Conservation (phyloP, 2,113 vertebrate genomes). For the Eublepharis macularius region DNA sequence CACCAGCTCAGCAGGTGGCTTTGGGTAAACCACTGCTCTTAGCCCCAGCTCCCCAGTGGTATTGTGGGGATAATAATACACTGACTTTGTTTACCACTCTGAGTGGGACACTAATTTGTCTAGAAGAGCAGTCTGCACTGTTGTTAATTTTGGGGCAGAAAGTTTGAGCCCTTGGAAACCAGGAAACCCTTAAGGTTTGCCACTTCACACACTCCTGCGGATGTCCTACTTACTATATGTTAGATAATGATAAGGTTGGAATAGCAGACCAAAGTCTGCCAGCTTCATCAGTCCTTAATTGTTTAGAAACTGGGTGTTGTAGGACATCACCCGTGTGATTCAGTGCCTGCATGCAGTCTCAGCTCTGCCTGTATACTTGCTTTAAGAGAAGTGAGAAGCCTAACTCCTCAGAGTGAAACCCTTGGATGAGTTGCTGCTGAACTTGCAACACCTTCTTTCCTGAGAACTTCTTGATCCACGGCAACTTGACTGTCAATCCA, state of each 20-base stretch:
- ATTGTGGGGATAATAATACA: too few species aligned
- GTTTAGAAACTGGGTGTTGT: neutral
- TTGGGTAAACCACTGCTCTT: too few species aligned
- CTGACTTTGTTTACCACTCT: too few species aligned
- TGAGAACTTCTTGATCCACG: neutral
- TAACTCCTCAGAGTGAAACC: neutral
- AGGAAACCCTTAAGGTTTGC: neutral
- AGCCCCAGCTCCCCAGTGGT: too few species aligned
- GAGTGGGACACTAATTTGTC: too few species aligned
- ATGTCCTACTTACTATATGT: neutral
- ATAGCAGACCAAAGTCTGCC: neutral
- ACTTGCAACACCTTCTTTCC: neutral
- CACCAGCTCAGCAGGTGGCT: too few species aligned
- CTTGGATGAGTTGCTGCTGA: neutral
- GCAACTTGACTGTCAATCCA: neutral
- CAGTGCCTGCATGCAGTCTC: neutral
- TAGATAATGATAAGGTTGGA: neutral
- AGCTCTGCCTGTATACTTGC: neutral
- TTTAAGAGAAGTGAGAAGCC: neutral
- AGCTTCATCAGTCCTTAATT: neutral
- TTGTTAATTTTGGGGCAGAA: too few species aligned
- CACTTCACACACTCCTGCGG: neutral
- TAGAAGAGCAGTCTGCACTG: too few species aligned
- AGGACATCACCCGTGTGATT: neutral
- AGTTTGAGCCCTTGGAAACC: neutral